Percentiles rank a stretch among this genome's conserved stretches.
These are phyloP conservation scores for Paraplagusia blochii DNA, from an alignment of 2,113 vertebrate species.

Conservation along the genomic window DNA sequence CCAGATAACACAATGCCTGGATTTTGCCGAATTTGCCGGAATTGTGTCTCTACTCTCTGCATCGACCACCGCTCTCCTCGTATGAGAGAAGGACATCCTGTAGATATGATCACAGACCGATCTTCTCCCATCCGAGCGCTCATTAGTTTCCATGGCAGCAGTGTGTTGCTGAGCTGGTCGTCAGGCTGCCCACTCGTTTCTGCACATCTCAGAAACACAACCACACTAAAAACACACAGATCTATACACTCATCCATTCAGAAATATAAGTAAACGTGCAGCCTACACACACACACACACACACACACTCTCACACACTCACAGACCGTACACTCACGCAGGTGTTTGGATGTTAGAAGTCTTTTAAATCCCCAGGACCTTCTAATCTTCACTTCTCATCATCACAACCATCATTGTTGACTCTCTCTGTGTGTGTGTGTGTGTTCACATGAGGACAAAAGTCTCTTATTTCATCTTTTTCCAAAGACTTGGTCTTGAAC, in stretches of 20 bases:
- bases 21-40: too few relatives aligned
- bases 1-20: too few relatives aligned
- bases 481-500: too few relatives aligned
- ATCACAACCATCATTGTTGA: too few relatives aligned
- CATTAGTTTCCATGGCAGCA: conserved; percentile 79
- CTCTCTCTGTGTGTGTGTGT: too few relatives aligned
- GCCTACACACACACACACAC: conserved; percentile 5
- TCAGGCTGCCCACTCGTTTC: conserved; percentile 75
- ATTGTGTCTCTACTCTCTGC: too few relatives aligned
- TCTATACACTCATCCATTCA: conserved; percentile 4
- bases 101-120: conserved; percentile 7
- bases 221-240: conserved; percentile 19
- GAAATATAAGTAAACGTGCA: background rate
- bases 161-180: conserved; percentile 73
- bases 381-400: background rate
- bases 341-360: background rate
- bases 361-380: background rate
- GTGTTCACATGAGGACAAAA: too few relatives aligned
- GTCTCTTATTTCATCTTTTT: too few relatives aligned
- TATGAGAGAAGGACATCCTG: conserved; percentile 14
- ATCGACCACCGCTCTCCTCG: background rate
- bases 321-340: background rate
- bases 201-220: conserved; percentile 47
- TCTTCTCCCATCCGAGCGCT: conserved; percentile 40
- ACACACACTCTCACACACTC: background rate